Percentiles rank a stretch among this genome's conserved stretches.
Conservation (phyloP, 2,113 vertebrate genomes). For the Callocephalon fimbriatum region DNA sequence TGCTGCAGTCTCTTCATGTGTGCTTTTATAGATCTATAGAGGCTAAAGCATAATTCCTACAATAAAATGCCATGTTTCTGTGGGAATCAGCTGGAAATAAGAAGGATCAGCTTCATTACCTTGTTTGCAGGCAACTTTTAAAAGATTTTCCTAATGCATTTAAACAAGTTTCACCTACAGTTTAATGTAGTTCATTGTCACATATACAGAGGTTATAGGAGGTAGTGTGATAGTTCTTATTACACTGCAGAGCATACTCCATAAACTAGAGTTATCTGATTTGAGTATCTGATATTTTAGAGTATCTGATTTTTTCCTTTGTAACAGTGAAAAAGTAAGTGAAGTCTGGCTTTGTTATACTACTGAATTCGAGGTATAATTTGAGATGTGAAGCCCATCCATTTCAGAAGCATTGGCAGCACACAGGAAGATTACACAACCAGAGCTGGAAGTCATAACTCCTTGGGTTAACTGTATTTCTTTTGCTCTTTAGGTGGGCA, state of each 20-base stretch:
- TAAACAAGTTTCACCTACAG: not conserved
- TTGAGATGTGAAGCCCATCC: not conserved
- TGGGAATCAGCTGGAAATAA: not conserved
- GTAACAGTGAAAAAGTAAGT: not conserved
- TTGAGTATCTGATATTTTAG: not conserved
- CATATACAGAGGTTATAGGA: not conserved
- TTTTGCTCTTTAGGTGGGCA: conserved; percentile 85
- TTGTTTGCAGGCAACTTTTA: not conserved
- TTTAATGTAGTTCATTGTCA: not conserved
- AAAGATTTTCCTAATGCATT: not conserved
- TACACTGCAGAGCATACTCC: not conserved
- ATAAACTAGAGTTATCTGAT: not conserved
- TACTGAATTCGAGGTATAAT: not conserved
- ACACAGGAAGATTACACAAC: not conserved
- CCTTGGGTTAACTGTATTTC: not conserved
- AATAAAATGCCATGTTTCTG: not conserved
- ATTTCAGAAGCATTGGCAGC: not conserved
- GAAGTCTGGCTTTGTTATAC: not conserved
- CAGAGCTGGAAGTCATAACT: accelerated
- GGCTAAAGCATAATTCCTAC: not conserved
- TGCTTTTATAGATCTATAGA: not conserved
- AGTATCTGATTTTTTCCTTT: not conserved
- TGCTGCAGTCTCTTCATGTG: not conserved
- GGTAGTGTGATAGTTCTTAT: not conserved
- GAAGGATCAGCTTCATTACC: not conserved